phyloP scores from a whole-genome alignment of 1,140 invertebrate genomes.

The Uloborus diversus region DNA sequence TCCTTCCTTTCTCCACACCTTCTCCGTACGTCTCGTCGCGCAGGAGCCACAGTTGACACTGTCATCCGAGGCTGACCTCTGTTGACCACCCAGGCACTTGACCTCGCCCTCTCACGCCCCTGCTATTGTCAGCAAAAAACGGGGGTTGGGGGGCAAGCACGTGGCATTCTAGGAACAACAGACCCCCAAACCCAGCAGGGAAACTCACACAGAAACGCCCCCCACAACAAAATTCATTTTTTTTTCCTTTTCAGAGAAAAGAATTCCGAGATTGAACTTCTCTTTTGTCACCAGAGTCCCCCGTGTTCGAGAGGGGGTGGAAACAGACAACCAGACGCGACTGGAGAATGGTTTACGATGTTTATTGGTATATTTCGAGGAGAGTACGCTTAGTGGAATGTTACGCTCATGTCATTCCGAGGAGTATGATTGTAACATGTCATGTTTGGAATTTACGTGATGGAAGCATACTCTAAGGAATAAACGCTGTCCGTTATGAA shows the following conservation, averaged over 20 bases:
- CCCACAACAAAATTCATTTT: not conserved
- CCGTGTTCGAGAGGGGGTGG: not conserved
- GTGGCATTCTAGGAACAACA: conserved; percentile 1
- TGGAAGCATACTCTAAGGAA: not conserved
- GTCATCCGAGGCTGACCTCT: not conserved
- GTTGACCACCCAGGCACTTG: conserved; percentile 33
- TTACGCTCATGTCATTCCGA: not conserved
- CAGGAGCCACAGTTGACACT: conserved; percentile 19
- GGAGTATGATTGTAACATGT: not conserved
- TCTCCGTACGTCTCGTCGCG: too few relatives aligned
- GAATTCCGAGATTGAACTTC: not conserved
- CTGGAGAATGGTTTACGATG: not conserved
- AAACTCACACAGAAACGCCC: conserved; percentile 9
- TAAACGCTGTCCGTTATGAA: not conserved
- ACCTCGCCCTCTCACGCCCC: not conserved
- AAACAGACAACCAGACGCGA: not conserved
- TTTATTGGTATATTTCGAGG: conserved; percentile 3
- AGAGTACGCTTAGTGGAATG: not conserved
- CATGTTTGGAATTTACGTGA: not conserved
- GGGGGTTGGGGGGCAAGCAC: not conserved
- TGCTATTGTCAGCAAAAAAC: not conserved
- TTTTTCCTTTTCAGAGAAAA: not conserved
- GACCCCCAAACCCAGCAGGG: not conserved
- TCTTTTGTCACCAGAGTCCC: not conserved
- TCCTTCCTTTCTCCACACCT: too few relatives aligned